A percentile compares a stretch with the other conserved stretches of the same genome.
phyloP scores from a whole-genome alignment of 2,113 vertebrate genomes.

The Bombycilla garrulus region DNA sequence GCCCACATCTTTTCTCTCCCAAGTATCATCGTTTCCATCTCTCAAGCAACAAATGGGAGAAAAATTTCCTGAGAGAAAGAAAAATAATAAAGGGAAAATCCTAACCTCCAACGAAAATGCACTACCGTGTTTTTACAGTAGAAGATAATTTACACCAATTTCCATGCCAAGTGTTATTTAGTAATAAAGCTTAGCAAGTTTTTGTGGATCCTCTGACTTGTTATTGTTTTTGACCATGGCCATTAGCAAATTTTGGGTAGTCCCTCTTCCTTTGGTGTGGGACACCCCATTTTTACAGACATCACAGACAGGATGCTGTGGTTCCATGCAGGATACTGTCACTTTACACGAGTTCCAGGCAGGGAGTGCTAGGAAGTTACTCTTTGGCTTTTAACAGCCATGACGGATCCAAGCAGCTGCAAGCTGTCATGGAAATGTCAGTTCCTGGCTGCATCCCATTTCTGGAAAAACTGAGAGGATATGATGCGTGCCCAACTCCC shows the following conservation, averaged over 20 bases:
- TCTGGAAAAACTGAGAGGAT: not conserved
- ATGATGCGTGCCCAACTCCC: not conserved
- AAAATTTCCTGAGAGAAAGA: not conserved
- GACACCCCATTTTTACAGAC: not conserved
- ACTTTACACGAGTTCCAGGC: not conserved
- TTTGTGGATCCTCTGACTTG: not conserved
- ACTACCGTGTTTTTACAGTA: too few relatives aligned
- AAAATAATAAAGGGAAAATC: not conserved
- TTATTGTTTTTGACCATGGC: not conserved
- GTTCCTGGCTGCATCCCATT: not conserved
- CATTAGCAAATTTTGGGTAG: not conserved
- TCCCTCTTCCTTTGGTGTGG: not conserved
- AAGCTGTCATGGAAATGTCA: not conserved
- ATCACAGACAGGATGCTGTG: not conserved
- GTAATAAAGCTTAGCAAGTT: not conserved
- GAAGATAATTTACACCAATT: not conserved
- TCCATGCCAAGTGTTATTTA: not conserved
- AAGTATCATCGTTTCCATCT: not conserved
- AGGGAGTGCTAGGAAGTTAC: not conserved
- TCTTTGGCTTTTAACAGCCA: not conserved
- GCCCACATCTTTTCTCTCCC: not conserved
- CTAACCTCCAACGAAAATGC: not conserved
- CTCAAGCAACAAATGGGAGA: not conserved
- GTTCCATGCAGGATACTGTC: not conserved
- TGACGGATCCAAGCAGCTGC: not conserved